Base-by-base conservation (phyloP, 2,888 invertebrate genomes). In the Nebria brevicollis region DNA sequence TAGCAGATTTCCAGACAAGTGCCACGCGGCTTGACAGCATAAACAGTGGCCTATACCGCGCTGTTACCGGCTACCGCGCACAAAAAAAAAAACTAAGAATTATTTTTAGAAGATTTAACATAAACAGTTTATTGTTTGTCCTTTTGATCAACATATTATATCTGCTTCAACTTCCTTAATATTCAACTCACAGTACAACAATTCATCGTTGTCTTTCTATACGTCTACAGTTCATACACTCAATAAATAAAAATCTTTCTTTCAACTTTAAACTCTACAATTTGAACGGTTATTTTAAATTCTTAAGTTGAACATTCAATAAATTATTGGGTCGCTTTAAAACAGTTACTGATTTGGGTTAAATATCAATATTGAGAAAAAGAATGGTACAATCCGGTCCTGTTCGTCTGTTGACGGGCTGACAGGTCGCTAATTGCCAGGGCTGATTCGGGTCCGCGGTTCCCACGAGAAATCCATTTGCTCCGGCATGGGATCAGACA, bases 121-220 rank as follows among this genome's bases (percentile, higher is more conserved):
- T 79, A 79, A 79, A 79, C 79, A 75, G 79, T 79, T 79, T 79
- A 78, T 72, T 78, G 78, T 78, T 78, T 78, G 78, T 78, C 78
- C 78, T 78, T 54, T 78, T 78, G 78, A 78, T 78, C 73, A 78
- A 78, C 78, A 78, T 78, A 73, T 78, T 73, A 65, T 20, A 73
- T 72, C 66, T 74, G 64, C 66, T 75, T 11, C 70, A 26, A 25
- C 15, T 15, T 26, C 15, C 11, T 70, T 70, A 70, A 70, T 70
- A 11, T 70, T 54, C 54, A 34, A 34, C 34, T 34, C 1, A 34
- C 1, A 34, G 34, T 34, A 34, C 5, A 34, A 5, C 0, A 34
- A 1, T 34, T 34, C 34, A 34, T 34, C 1, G 34, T 5, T 34
- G 34, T 34, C 34, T 34, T 34, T 34, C 34, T 34, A 34, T 34